A percentile compares a stretch with the other conserved stretches of the same genome.
Conservation (phyloP, 1,140 invertebrate genomes). For the Ditylenchus dipsaci region DNA sequence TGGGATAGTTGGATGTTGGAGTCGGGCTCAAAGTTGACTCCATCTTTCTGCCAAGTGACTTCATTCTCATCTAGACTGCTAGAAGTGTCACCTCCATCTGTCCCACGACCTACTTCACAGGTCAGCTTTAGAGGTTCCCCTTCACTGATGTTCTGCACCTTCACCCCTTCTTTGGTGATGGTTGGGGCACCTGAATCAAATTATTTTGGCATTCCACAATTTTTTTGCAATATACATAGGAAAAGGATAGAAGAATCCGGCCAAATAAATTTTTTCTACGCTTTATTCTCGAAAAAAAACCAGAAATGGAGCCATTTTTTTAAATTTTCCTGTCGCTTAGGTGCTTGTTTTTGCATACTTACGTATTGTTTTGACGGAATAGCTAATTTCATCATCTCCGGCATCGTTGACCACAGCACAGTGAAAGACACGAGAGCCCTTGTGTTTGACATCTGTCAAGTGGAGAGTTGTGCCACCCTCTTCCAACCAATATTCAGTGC, state of each 20-base stretch:
- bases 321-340: too few species aligned
- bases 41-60: slow-evolving; percentile 42
- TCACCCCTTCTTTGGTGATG: slow-evolving; percentile 32
- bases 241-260: too few species aligned
- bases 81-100: slow-evolving; percentile 2
- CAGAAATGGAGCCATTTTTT: too few species aligned
- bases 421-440: slow-evolving; percentile 26
- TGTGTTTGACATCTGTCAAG: slow-evolving; percentile 30
- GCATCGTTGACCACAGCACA: slow-evolving; percentile 48
- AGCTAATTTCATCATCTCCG: slow-evolving; percentile 41
- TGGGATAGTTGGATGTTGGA: background rate
- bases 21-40: slow-evolving; percentile 5
- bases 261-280: too few species aligned
- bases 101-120: slow-evolving; percentile 40
- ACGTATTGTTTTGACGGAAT: slow-evolving; percentile 28
- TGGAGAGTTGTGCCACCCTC: slow-evolving; percentile 29
- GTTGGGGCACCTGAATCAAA: slow-evolving; percentile 33
- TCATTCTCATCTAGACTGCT: slow-evolving; percentile 12
- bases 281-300: too few species aligned
- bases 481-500: background rate
- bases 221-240: too few species aligned
- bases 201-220: too few species aligned
- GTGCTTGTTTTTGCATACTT: too few species aligned
- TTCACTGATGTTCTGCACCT: slow-evolving; percentile 44
- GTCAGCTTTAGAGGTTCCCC: slow-evolving; percentile 37